Percentiles rank a stretch among this genome's conserved stretches.
Evolutionary conservation across 2,113 vertebrate genomes (phyloP).

Genomic region (Macroglossus sobrinus): DNA sequence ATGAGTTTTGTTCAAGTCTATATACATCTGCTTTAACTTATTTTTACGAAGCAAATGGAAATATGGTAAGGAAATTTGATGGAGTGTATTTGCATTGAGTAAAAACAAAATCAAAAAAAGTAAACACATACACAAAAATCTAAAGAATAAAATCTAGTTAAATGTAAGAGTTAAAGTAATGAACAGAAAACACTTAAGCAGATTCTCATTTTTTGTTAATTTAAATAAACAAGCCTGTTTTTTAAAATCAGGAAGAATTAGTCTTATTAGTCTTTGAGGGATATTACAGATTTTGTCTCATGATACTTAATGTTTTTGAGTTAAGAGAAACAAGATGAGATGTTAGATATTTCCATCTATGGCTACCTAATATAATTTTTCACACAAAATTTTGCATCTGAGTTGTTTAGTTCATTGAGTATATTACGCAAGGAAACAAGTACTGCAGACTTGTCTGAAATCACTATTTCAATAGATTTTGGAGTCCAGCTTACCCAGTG

Average conservation of each 20-base stretch:
- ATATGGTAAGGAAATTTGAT: not conserved
- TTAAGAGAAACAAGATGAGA: not conserved
- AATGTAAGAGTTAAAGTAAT: not conserved
- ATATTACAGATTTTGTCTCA: not conserved
- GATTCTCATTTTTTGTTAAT: not conserved
- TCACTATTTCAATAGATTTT: constrained; percentile 45
- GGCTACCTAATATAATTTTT: constrained; percentile 9
- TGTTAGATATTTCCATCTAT: not conserved
- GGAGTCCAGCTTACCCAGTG: not conserved
- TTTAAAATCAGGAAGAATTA: not conserved
- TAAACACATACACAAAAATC: not conserved
- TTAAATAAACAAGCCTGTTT: not conserved
- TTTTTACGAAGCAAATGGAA: constrained; percentile 30
- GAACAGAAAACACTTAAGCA: not conserved
- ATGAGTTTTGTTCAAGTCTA: not conserved
- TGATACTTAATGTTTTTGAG: not conserved
- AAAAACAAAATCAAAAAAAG: constrained; percentile 9
- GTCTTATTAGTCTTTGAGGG: not conserved
- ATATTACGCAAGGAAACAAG: not conserved
- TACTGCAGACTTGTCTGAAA: constrained; percentile 32
- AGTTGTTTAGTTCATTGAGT: not conserved
- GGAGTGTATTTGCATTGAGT: not conserved
- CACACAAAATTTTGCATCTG: constrained; percentile 11
- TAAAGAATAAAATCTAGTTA: not conserved
- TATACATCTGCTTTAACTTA: not conserved